Percentiles rank a stretch among this genome's conserved stretches.
phyloP scores from a whole-genome alignment of 2,797 vertebrate species.

The Micropoecilia bifurca region DNA sequence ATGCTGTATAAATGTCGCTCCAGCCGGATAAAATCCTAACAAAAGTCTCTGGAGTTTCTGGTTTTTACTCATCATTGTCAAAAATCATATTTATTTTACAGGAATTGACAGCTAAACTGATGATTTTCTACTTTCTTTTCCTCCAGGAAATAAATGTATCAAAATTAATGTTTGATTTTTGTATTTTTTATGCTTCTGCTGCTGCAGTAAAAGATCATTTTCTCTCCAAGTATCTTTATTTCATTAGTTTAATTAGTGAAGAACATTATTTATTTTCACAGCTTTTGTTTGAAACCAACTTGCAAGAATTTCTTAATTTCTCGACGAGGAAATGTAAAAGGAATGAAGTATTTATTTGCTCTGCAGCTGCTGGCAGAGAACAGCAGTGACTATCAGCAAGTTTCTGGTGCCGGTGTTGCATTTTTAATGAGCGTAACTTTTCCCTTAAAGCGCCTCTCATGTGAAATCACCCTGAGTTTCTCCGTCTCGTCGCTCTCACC shows the following conservation, averaged over 20 bases:
- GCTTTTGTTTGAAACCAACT: background rate
- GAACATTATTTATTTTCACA: background rate
- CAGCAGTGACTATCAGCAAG: background rate
- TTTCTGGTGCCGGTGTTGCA: background rate
- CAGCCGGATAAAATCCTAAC: background rate
- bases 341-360: background rate
- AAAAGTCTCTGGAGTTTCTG: no score
- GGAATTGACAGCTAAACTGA: background rate
- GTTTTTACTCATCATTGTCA: no score
- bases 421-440: background rate
- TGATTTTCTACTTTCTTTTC: background rate
- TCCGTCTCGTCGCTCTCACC: conserved; percentile 77
- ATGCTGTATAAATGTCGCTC: background rate
- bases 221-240: background rate
- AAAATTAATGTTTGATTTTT: background rate
- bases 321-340: background rate
- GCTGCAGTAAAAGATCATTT: background rate
- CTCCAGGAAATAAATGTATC: background rate
- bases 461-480: conserved; percentile 5
- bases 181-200: background rate
- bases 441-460: background rate
- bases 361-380: background rate
- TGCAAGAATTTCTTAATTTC: background rate
- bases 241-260: background rate
- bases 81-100: background rate